Base-by-base conservation (phyloP, 2,113 vertebrate species). In the Pseudorasbora parva region DNA sequence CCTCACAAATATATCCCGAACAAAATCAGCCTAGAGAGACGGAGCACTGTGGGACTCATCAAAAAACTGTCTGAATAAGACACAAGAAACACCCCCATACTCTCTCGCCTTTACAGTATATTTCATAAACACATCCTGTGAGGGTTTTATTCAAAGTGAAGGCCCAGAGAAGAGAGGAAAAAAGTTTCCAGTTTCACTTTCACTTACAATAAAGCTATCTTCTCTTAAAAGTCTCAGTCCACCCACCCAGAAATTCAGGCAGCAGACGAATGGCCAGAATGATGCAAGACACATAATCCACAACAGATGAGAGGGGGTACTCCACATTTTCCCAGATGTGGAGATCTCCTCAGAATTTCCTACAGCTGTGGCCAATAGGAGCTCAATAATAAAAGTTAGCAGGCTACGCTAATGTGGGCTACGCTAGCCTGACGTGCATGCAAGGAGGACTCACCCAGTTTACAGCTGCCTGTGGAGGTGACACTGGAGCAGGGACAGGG, bases 401-500 rank as follows among this genome's bases (percentile, higher is more conserved):
- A 60, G 69, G 56, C 23, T 78, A 78, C 17, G 56, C 72, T 71
- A 82, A 73, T 47, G 10, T 33, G 30, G 6, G 68, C 81, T 74
- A 83, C 6, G 73, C 49, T 69, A 81, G 33, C 30, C 23, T 77
- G 51, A 57, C 1, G 51, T 66, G 41, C 1, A 11, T 71, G 57
- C 33, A 25, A 49, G 17, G 19, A 57, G 41, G 37, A 91, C 93
- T 96, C 93, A 96, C 96, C 68, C 78, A 95, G 89, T 43, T 33
- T 88, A 86, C 96, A 96, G 89, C 80, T 95, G 86, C 95, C 95
- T 0, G 93, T 95, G 25, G 96, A 96, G 8, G 92, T 94, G 86
- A 94, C 93, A 0, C 69, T 94, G 90, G 95, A 96, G 87, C 96
- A 96, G 0, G 96, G 95, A 77, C 96, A 96, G 54, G 30, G 94